Evolutionary conservation across 2,888 invertebrate genomes (phyloP).

Genomic region (Nycteola revayana): DNA sequence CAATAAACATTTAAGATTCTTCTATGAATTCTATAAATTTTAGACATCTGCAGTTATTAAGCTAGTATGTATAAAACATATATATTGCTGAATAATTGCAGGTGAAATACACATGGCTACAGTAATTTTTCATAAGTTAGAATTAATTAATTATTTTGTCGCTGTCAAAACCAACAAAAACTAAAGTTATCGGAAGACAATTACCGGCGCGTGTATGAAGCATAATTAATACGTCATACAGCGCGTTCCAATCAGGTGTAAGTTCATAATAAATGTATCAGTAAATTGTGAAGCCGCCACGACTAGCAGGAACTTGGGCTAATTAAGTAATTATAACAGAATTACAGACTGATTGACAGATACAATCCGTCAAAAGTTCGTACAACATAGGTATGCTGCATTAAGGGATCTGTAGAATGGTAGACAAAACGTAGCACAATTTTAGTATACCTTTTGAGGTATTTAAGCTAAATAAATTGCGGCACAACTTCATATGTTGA

Average conservation of each 20-base stretch:
- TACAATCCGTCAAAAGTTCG: slow-evolving; percentile 6
- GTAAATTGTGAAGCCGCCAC: slow-evolving; percentile 14
- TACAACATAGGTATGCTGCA: no score
- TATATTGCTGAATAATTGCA: slow-evolving; percentile 7
- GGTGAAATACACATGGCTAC: slow-evolving; percentile 17
- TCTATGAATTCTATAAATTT: no score
- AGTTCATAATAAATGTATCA: slow-evolving; percentile 32
- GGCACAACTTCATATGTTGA: not conserved
- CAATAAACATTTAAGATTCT: no score
- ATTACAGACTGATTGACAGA: slow-evolving; percentile 29
- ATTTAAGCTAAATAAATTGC: slow-evolving; percentile 16
- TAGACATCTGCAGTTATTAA: no score
- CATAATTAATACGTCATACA: slow-evolving; percentile 31
- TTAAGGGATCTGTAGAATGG: no score
- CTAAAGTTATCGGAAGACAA: slow-evolving; percentile 22
- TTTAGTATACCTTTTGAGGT: no score
- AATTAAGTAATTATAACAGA: slow-evolving; percentile 28
- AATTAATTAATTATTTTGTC: slow-evolving; percentile 30
- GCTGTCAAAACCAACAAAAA: slow-evolving; percentile 28
- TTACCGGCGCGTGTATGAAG: slow-evolving; percentile 26
- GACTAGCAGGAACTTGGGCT: slow-evolving; percentile 18
- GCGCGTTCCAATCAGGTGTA: slow-evolving; percentile 26
- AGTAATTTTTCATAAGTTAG: slow-evolving; percentile 13
- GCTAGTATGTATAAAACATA: slow-evolving; percentile 1
- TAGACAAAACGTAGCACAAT: no score